Conservation (phyloP, 2,113 vertebrate genomes). For the Rhinopomastus cyanomelas region DNA sequence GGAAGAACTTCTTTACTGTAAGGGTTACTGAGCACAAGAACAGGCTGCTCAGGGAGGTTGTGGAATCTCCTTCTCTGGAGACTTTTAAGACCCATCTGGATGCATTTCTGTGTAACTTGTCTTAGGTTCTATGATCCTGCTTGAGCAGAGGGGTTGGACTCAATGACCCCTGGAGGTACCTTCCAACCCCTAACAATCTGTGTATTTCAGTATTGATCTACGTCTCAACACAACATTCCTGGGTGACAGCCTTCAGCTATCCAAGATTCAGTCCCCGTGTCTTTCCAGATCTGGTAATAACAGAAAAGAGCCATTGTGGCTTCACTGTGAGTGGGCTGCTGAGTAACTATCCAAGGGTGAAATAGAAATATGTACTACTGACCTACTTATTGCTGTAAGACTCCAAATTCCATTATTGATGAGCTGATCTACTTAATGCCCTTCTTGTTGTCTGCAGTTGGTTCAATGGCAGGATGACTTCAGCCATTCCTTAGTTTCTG, state of each 20-base stretch:
- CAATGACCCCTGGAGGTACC: too few species aligned
- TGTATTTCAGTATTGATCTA: background rate
- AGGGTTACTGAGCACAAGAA: too few species aligned
- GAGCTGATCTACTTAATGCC: background rate
- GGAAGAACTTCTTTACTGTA: too few species aligned
- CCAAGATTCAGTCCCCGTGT: background rate
- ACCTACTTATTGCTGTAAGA: conserved; percentile 17
- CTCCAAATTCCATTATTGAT: conserved; percentile 49
- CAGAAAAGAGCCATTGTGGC: background rate
- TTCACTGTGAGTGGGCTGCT: background rate
- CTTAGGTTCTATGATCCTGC: too few species aligned
- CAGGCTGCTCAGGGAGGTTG: too few species aligned
- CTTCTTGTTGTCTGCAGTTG: background rate
- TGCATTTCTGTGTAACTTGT: too few species aligned
- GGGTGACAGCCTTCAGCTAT: background rate
- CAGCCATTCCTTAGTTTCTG: background rate
- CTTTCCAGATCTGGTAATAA: background rate
- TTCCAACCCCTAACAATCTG: too few species aligned
- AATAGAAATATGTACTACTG: conserved; percentile 16
- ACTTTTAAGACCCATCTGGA: too few species aligned
- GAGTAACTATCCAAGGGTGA: background rate
- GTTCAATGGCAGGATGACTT: background rate
- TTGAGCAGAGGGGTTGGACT: too few species aligned
- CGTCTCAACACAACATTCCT: background rate
- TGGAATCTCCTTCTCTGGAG: too few species aligned